Conservation (phyloP, 2,113 vertebrate species). For the Forbesichthys papilliferus region DNA sequence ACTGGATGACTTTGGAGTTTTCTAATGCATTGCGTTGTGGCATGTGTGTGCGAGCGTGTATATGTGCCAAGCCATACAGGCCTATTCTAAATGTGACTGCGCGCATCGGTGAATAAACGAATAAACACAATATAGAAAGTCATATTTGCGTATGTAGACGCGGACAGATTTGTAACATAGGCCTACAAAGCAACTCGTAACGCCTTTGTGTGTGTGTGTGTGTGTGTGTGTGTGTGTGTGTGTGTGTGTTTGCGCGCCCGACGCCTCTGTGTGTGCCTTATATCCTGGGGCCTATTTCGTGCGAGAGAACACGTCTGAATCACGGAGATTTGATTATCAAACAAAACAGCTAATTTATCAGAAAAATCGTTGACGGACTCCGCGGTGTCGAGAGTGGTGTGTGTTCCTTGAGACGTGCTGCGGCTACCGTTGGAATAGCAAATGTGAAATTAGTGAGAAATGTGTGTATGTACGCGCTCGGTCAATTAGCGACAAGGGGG, state of each 20-base stretch:
- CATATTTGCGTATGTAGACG: too few species aligned
- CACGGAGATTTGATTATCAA: slow-evolving; percentile 87
- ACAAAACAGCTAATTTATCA: slow-evolving; percentile 88
- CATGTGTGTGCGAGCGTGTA: not conserved
- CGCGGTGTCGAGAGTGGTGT: slow-evolving; percentile 80
- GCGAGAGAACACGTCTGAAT: slow-evolving; percentile 76
- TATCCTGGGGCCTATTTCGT: slow-evolving; percentile 53
- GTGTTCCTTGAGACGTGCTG: slow-evolving; percentile 86
- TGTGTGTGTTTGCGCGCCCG: not conserved
- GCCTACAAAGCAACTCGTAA: not conserved
- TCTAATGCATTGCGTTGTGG: slow-evolving; percentile 76
- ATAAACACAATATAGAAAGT: not conserved
- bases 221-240: not conserved
- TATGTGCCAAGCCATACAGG: not conserved
- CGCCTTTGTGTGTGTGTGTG: slow-evolving; percentile 3
- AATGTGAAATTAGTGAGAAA: slow-evolving; percentile 96
- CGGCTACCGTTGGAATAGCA: slow-evolving; percentile 91
- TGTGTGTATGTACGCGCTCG: slow-evolving; percentile 91
- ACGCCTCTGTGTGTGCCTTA: not conserved
- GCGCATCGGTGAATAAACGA: not conserved
- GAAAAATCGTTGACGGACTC: slow-evolving; percentile 80
- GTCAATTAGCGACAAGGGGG: slow-evolving; percentile 86
- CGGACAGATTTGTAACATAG: too few species aligned
- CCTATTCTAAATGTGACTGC: not conserved
- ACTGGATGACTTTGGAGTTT: slow-evolving; percentile 99